Percentiles rank a stretch among this genome's conserved stretches.
These are phyloP conservation scores for Psettodes erumei DNA, from an alignment of 2,113 vertebrate genomes.

Conservation along the genomic window DNA sequence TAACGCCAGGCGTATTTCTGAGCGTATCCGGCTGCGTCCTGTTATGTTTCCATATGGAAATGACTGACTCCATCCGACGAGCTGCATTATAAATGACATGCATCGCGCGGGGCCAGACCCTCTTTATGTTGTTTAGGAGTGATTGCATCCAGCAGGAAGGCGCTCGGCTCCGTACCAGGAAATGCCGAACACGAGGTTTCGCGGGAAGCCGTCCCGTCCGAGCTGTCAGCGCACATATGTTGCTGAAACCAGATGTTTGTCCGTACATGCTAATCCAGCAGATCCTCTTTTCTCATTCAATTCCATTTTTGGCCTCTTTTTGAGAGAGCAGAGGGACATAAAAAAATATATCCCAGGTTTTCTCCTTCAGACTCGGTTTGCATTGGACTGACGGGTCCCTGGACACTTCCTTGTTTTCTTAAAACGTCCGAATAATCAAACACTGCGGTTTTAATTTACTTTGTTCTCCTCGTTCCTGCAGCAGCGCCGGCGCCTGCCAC, in stretches of 20 bases:
- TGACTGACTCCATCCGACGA: background rate
- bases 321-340: background rate
- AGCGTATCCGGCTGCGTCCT: no score
- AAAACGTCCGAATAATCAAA: background rate
- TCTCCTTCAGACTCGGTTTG: background rate
- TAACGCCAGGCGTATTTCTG: no score
- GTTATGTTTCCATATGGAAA: constrained; percentile 12
- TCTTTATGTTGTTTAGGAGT: constrained; percentile 20
- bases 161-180: background rate
- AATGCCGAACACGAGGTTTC: background rate
- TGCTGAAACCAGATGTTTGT: constrained; percentile 9
- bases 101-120: background rate
- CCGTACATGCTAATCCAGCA: background rate
- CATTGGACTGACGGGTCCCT: no score
- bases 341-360: background rate
- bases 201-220: background rate
- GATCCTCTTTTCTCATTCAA: background rate
- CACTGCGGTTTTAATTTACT: background rate
- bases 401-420: background rate
- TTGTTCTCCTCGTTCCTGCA: background rate
- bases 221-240: background rate
- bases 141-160: constrained; percentile 23
- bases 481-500: background rate
- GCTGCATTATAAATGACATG: background rate
- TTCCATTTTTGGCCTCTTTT: background rate